Evolutionary conservation across 2,888 invertebrate genomes (phyloP).

Genomic region (Eupithecia inturbata): DNA sequence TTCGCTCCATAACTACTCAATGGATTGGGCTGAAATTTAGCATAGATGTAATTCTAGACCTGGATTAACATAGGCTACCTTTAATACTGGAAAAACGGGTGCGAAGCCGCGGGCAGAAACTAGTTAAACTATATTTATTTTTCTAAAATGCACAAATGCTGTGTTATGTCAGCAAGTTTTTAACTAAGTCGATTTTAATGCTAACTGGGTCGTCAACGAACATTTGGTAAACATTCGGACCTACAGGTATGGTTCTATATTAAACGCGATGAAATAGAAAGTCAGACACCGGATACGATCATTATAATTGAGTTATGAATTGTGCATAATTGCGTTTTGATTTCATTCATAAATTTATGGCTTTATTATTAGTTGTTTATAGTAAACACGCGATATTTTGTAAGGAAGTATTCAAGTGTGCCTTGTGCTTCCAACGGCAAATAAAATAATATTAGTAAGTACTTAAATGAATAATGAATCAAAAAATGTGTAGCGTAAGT

Average conservation of each 20-base stretch:
- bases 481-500: no score
- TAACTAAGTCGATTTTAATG: not conserved
- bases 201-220: not conserved
- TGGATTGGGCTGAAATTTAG: not conserved
- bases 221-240: not conserved
- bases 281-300: constrained; percentile 36
- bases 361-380: not conserved
- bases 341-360: constrained; percentile 8
- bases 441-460: not conserved
- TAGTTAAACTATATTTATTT: not conserved
- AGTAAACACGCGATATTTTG: not conserved
- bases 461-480: not conserved
- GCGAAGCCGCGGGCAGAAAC: not conserved
- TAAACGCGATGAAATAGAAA: constrained; percentile 43
- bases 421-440: not conserved
- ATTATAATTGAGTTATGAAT: constrained; percentile 29
- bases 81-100: not conserved
- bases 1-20: not conserved
- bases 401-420: not conserved
- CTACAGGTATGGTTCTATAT: constrained; percentile 17
- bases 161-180: not conserved
- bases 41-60: not conserved
- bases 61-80: not conserved
- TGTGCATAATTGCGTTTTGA: constrained; percentile 11
- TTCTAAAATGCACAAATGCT: not conserved